Percentiles rank a stretch among this genome's conserved stretches.
phyloP scores from a whole-genome alignment of 2,113 vertebrate genomes.

The Solea senegalensis region DNA sequence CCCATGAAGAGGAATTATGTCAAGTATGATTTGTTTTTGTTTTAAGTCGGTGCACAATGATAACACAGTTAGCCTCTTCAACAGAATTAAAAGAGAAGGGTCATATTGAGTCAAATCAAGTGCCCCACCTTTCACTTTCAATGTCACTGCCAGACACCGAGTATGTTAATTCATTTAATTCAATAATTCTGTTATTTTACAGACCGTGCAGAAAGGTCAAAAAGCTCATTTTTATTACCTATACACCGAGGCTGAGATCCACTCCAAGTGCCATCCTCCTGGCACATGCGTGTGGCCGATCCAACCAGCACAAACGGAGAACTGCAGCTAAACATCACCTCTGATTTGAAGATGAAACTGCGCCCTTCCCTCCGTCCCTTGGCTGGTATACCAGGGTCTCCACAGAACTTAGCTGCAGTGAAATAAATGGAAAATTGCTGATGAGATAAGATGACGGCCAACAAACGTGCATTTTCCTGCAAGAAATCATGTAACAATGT shows the following conservation, averaged over 20 bases:
- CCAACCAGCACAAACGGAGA: slow-evolving; percentile 90
- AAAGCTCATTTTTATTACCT: slow-evolving; percentile 74
- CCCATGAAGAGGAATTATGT: slow-evolving; percentile 3
- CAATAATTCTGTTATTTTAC: background rate
- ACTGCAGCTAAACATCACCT: slow-evolving; percentile 91
- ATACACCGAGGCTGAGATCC: slow-evolving; percentile 94
- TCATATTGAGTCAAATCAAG: background rate
- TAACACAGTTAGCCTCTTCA: background rate
- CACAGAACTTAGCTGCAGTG: slow-evolving; percentile 93
- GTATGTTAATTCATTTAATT: background rate
- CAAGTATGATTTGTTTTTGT: slow-evolving; percentile 17
- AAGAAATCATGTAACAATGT: slow-evolving; percentile 1
- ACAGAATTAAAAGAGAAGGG: background rate
- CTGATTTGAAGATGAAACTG: slow-evolving; percentile 97
- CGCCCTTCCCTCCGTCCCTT: slow-evolving; percentile 91
- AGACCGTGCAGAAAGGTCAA: background rate
- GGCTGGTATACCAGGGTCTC: slow-evolving; percentile 90
- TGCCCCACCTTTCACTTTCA: background rate
- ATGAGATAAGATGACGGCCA: slow-evolving; percentile 1
- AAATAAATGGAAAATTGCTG: slow-evolving; percentile 22
- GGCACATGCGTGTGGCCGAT: slow-evolving; percentile 89
- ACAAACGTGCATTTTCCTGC: slow-evolving; percentile 3
- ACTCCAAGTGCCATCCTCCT: slow-evolving; percentile 92
- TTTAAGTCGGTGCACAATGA: slow-evolving; percentile 25
- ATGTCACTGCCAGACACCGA: background rate